Base-by-base conservation (phyloP, 2,113 vertebrate species). In the Myrmophylax atrothorax region DNA sequence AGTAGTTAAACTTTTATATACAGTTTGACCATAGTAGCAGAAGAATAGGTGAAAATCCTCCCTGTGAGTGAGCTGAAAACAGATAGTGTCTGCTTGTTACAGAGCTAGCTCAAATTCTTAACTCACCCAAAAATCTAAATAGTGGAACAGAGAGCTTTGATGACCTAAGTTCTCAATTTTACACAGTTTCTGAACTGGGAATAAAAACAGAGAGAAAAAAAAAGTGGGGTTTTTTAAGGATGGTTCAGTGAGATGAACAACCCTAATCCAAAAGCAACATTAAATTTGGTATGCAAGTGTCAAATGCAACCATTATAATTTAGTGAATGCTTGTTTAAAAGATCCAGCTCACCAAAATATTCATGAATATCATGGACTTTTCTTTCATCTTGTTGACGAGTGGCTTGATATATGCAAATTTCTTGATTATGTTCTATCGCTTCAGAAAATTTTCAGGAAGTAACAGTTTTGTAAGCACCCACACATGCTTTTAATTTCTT, bases 201-300 rank as follows among this genome's bases (percentile, higher is more conserved):
- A 72, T 66, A 64, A 49, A 44, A 62, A 44, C 42, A 22, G n/a
- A 49, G 31, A 59, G 14, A 15, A 26, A 25, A 53, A 53, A 33
- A 19, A 33, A 14, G 20, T 0, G 16, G 12, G 11, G 68, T 82
- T 72, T 10, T 90, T 90, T 78, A 58, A 73, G 42, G 42, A 79
- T 16, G 62, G 62, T 23, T 74, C 35, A 73, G 33, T 70, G 75
- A 94, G 23, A 62, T 53, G 25, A 92, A 72, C 50, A 74, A 56
- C 38, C 7, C 3, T 84, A 88, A 88, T 70, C 17, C 60, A 73
- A 90, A 90, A 82, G 19, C 22, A 91, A 94, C 92, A 94, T 95
- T 90, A 95, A 93, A 90, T 85, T 87, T 88, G 9, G 16, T 79
- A 64, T 84, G 94, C 78, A 72, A 33, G 66, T 89, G 17, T 93